Percentiles rank a stretch among this genome's conserved stretches.
These are phyloP conservation scores for Philereme vetulata DNA, from an alignment of 2,888 invertebrate species.

Conservation along the genomic window DNA sequence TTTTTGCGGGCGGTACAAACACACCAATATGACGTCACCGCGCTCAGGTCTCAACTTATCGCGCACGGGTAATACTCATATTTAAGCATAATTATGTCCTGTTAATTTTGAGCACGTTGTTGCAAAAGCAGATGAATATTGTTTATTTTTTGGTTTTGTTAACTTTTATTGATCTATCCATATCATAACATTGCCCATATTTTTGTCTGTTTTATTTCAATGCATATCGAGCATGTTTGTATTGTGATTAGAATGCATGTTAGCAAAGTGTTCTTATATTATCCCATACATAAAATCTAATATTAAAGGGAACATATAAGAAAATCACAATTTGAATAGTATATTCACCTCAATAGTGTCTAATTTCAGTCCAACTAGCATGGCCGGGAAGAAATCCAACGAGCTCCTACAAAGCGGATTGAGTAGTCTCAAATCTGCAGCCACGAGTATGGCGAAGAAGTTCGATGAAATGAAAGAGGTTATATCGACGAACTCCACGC, in stretches of 20 bases:
- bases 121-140: too few relatives aligned
- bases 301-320: neutral
- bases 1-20: too few relatives aligned
- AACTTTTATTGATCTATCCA: neutral
- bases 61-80: too few relatives aligned
- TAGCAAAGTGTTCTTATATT: neutral
- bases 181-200: neutral
- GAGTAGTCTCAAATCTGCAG: conserved; percentile 93
- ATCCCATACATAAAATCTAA: neutral
- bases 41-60: too few relatives aligned
- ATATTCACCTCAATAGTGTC: neutral
- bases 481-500: conserved; percentile 94
- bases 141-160: too few relatives aligned
- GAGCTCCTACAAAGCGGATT: conserved; percentile 93
- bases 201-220: conserved; percentile 10
- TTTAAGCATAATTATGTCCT: too few relatives aligned
- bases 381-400: conserved; percentile 94
- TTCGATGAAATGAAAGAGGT: conserved; percentile 96
- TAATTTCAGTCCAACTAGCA: conserved; percentile 88
- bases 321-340: neutral
- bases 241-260: conserved; percentile 10
- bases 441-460: conserved; percentile 93
- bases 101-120: too few relatives aligned
- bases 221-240: conserved; percentile 13
- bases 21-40: too few relatives aligned